Evolutionary conservation across 1,140 invertebrate species (phyloP).

Genomic region (Subanguina moxae): DNA sequence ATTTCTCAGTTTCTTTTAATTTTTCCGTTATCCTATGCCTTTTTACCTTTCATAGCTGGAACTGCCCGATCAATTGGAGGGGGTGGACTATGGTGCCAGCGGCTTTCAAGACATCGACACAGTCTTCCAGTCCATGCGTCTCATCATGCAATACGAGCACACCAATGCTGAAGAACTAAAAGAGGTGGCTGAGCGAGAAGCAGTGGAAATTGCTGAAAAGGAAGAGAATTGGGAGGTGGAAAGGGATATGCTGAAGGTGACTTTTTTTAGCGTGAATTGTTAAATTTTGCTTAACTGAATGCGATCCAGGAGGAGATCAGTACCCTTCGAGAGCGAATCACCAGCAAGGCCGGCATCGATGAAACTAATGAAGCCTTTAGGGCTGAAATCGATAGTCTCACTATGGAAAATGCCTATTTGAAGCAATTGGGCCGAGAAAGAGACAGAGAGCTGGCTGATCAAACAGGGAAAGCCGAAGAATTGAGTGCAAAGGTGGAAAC

Average conservation of each 20-base stretch:
- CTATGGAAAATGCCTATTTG: conserved; percentile 51
- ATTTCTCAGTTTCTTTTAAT: background rate
- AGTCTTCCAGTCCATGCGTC: conserved; percentile 42
- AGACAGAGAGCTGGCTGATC: conserved; percentile 52
- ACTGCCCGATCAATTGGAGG: conserved; percentile 29
- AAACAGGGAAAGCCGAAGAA: conserved; percentile 44
- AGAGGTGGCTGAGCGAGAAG: conserved; percentile 51
- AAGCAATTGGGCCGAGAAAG: conserved; percentile 48
- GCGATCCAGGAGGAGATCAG: conserved; percentile 46
- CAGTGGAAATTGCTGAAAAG: conserved; percentile 48
- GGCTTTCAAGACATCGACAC: conserved; percentile 8
- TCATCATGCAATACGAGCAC: conserved; percentile 57
- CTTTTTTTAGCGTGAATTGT: conserved; percentile 11
- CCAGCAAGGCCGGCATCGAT: conserved; percentile 38
- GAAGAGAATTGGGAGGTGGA: conserved; percentile 57
- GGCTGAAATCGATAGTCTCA: conserved; percentile 55
- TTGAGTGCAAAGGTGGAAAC: conserved; percentile 17
- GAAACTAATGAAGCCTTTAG: conserved; percentile 53
- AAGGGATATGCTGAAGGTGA: conserved; percentile 39
- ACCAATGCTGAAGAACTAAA: conserved; percentile 55
- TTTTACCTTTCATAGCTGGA: conserved; percentile 35
- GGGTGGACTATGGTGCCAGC: conserved; percentile 14
- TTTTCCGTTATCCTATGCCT: background rate
- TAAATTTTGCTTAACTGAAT: background rate
- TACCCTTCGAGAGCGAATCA: conserved; percentile 47